phyloP scores from a whole-genome alignment of 2,113 vertebrate genomes.

The Grantiella picta region DNA sequence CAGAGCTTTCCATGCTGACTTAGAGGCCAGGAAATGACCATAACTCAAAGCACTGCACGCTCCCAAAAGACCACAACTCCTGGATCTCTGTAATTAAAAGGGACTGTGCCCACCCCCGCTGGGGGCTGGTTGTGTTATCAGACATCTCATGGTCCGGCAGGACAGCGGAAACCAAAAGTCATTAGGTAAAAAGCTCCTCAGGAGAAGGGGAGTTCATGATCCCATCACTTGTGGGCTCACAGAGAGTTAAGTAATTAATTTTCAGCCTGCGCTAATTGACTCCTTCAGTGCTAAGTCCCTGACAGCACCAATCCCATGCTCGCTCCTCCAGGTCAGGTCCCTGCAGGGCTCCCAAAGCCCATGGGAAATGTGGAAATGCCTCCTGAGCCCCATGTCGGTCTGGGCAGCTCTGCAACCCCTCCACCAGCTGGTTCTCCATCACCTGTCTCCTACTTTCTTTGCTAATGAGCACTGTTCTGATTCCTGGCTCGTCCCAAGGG shows the following conservation, averaged over 20 bases:
- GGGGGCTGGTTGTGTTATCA: neutral
- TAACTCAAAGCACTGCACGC: rapidly evolving
- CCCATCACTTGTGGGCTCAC: neutral
- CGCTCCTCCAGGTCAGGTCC: rapidly evolving
- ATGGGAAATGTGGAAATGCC: neutral
- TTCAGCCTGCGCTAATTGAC: neutral
- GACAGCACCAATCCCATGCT: neutral
- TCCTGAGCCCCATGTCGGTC: rapidly evolving
- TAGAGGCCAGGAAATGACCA: rapidly evolving
- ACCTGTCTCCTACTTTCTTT: neutral
- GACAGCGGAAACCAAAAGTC: neutral
- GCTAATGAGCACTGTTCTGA: rapidly evolving
- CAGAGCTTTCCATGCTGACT: neutral
- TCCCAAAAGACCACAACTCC: neutral
- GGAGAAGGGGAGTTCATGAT: neutral
- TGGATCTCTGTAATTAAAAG: neutral
- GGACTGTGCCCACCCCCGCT: rapidly evolving
- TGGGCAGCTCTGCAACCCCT: neutral
- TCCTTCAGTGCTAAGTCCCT: neutral
- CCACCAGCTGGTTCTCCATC: neutral
- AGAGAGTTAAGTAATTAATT: neutral
- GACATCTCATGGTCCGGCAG: rapidly evolving
- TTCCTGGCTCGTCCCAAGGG: neutral
- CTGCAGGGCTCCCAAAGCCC: neutral
- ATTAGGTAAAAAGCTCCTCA: neutral